These are phyloP conservation scores for Luehdorfia chinensis DNA, from an alignment of 1,140 invertebrate genomes.

Conservation along the genomic window DNA sequence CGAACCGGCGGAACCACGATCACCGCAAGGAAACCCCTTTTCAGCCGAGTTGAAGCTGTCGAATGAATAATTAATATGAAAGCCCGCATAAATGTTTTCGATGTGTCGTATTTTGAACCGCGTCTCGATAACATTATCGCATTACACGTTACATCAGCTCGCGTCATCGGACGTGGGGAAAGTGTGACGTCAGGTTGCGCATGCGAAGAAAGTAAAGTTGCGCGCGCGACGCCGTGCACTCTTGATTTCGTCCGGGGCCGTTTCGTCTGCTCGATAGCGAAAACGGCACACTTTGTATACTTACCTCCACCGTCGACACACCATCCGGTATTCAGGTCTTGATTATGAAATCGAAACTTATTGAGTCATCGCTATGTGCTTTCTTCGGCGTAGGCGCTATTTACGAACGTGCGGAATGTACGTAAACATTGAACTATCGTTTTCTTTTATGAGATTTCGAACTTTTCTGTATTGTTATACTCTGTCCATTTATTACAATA, in stretches of 20 bases:
- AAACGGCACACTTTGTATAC: conserved; percentile 64
- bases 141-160: conserved; percentile 50
- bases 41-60: conserved; percentile 2
- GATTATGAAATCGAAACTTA: conserved; percentile 70
- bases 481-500: too few species aligned
- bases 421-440: too few species aligned
- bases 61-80: conserved; percentile 26
- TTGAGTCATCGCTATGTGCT: conserved; percentile 57
- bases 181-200: conserved; percentile 64
- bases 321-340: conserved; percentile 68
- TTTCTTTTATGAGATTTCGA: conserved; percentile 3
- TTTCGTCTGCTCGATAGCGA: conserved; percentile 66
- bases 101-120: conserved; percentile 23
- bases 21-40: not conserved
- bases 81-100: conserved; percentile 26
- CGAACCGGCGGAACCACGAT: not conserved
- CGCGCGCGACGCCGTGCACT: conserved; percentile 59
- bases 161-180: conserved; percentile 59
- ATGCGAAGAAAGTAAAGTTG: conserved; percentile 70
- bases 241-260: conserved; percentile 68
- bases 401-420: too few species aligned
- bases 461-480: too few species aligned
- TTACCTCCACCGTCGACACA: conserved; percentile 55
- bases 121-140: conserved; percentile 27
- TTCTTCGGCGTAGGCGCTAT: conserved; percentile 27